Evolutionary conservation across 2,888 invertebrate species (phyloP), one percentile per base, ranked within the genome.

Genomic region (Leptinotarsa haldemani): DNA sequence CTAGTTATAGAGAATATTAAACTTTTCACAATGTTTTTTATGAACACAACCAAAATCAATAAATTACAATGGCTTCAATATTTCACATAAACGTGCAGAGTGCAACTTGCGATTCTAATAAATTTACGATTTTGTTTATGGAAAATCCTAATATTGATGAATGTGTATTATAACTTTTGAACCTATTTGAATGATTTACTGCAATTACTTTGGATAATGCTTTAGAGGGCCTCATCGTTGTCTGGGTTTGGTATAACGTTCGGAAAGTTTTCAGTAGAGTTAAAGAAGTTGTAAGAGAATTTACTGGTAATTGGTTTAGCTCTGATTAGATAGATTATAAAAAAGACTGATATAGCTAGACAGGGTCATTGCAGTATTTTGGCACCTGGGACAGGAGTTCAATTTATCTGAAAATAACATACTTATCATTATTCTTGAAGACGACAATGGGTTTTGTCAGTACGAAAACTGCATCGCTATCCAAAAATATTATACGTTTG

Each of bases 91-190:
- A 56, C 15, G 22, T 25, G 22, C 56, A 22, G 15, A 56, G 22
- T 22, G 56, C 56, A 56, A 22, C 15, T 56, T 56, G 56, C 15
- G 22, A 56, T 56, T 56, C 56, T 13, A 0, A 56, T 56, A 56
- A 56, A 22, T 56, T 20, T 4, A 3, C 16, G 56, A 22, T 56
- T 12, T 56, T 56, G 25, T 22, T 56, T 20, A 56, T 56, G 56
- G 56, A 22, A 56, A 22, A 56, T 56, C 56, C 22, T 56, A 56
- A 56, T 56, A 25, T 56, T 56, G 56, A 56, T 56, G 22, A 56
- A 56, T 56, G 56, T 9, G 56, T 25, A 56, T 56, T 56, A 56
- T 56, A 56, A 56, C 22, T 56, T 56, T 56, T 5, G 56, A 56
- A 56, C 2, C 0, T 22, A 15, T 20, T 12, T 20, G 22, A 22